Base-by-base conservation (phyloP, 1,140 invertebrate genomes). In the Trachymyrmex cornetzi region DNA sequence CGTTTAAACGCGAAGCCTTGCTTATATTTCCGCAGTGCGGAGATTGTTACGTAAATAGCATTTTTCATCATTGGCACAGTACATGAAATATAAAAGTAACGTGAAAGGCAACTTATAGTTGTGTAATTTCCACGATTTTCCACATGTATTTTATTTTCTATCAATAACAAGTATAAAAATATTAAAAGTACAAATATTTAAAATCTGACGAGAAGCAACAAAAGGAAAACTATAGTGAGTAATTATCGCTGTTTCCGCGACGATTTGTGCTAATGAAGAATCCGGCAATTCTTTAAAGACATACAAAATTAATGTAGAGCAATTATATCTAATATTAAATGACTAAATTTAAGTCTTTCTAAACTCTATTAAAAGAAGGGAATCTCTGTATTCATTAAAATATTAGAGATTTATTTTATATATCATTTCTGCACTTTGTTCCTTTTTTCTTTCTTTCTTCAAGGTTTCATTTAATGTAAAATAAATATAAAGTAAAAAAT, bases 21-120 rank as follows among this genome's bases (percentile, higher is more conserved):
- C 16, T 57, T 50, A 48, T 1, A 7, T 64, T 72, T 14, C 11
- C 44, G 61, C 44, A 50, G 27, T 7, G 12, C 34, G 53, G 6
- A 59, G 69, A 81, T 59, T 57, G 34, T 59, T 82, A 53, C 79
- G 16, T 81, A 81, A 81, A 71, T 71, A 16, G 11, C 5, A 48
- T 81, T 72, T 71, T 82, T 71, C 38, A 71, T 34, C 53, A 72
- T 72, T 72, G 34, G 34, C 6, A 14, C 5, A 81, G 34, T 27
- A 72, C 24, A n/a, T 71, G 79, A 72, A 81, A 71, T 22, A 38
- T 38, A 64, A 11, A 50, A 34, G 7, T 30, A 53, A 71, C 3
- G 16, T 44, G 64, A 82, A 72, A 82, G 67, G 24, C 50, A 57
- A 9, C 16, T 30, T n/a, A n/a, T n/a, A 44, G 19, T 82, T 82